These are phyloP conservation scores for Myotis yumanensis DNA, from an alignment of 2,113 vertebrate genomes.

Conservation along the genomic window DNA sequence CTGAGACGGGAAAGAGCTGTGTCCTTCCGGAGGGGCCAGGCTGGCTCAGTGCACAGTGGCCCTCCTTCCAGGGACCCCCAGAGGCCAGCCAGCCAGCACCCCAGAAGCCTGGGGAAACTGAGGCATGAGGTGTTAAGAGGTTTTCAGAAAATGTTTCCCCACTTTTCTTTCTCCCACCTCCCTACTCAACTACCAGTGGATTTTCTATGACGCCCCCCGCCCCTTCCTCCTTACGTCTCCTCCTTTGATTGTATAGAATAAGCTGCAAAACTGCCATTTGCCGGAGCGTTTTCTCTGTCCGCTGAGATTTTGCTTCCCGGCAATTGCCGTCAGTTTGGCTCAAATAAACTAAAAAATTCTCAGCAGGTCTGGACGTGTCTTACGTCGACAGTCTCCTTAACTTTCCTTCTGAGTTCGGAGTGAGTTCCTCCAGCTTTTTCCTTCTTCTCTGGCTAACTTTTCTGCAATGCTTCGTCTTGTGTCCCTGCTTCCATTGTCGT, in stretches of 20 bases:
- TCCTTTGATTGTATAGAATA: neutral
- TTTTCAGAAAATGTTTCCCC: neutral
- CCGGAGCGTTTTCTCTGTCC: no score
- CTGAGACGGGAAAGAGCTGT: neutral
- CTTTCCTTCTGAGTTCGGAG: neutral
- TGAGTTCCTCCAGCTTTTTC: neutral
- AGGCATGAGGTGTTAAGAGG: neutral
- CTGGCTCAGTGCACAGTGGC: neutral
- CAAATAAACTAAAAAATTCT: neutral
- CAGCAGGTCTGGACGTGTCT: neutral
- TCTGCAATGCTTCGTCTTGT: no score
- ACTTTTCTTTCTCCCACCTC: neutral
- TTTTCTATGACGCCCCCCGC: neutral
- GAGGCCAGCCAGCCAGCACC: neutral
- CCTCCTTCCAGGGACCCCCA: neutral
- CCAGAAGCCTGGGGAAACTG: neutral
- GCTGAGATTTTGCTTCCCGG: neutral
- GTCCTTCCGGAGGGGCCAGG: rapidly evolving
- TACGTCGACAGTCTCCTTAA: neutral
- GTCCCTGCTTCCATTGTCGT: no score
- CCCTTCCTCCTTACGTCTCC: neutral
- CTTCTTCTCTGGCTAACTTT: neutral
- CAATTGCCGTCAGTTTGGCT: neutral
- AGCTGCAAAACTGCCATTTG: neutral
- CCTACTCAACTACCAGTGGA: neutral